A percentile compares a stretch with the other conserved stretches of the same genome.
Evolutionary conservation across 2,797 vertebrate genomes (phyloP).

Genomic region (Otus scops): DNA sequence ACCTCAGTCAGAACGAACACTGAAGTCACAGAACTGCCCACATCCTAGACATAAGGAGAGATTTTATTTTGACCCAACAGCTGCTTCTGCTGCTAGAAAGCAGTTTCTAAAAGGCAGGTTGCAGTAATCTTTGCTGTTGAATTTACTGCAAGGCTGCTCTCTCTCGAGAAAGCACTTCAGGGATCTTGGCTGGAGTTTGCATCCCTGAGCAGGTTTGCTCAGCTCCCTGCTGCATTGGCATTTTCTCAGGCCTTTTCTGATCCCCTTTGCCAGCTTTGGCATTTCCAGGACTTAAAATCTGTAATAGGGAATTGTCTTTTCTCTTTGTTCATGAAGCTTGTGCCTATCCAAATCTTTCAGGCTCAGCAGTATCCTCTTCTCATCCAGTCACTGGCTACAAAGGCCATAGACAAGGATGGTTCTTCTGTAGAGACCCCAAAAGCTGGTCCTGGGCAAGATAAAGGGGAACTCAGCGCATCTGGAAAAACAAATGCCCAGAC

Average conservation of each 20-base stretch:
- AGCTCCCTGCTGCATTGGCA: not conserved
- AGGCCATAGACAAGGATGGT: not conserved
- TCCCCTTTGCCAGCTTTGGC: not conserved
- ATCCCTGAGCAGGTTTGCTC: not conserved
- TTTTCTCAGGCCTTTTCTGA: not conserved
- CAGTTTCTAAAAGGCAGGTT: not conserved
- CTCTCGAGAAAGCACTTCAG: not conserved
- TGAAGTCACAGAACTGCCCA: not conserved
- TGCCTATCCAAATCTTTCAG: not conserved
- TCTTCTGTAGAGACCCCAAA: not conserved
- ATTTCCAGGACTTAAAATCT: not conserved
- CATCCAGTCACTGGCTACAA: not conserved
- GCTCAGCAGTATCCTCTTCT: not conserved
- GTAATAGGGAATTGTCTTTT: not conserved
- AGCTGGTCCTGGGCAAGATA: not conserved
- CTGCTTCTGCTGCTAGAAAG: not conserved
- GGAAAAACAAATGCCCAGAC: not conserved
- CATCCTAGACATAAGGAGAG: not conserved
- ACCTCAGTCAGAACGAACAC: not conserved
- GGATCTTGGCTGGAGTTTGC: not conserved
- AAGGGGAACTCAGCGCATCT: not conserved
- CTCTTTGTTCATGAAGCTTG: not conserved
- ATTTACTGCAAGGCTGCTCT: not conserved
- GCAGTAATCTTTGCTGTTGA: not conserved
- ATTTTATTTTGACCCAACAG: not conserved